A percentile compares a stretch with the other conserved stretches of the same genome.
phyloP scores from a whole-genome alignment of 2,113 vertebrate genomes.

The Nerophis ophidion region DNA sequence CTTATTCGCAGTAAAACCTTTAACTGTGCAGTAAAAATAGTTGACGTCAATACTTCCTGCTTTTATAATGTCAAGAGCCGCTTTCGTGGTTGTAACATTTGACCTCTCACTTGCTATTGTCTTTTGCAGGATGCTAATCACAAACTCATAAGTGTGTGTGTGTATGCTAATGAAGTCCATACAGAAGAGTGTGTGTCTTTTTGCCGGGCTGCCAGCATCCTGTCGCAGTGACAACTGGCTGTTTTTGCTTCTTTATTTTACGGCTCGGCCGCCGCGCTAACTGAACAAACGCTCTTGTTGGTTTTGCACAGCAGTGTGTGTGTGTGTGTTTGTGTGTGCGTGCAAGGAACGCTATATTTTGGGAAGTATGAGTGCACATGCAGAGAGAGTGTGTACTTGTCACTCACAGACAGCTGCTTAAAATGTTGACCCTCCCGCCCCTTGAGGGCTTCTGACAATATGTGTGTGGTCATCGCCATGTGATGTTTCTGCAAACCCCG shows the following conservation, averaged over 20 bases:
- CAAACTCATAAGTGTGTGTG: constrained; percentile 13
- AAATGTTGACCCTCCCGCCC: neutral
- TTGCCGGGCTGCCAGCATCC: constrained; percentile 37
- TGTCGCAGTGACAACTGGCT: constrained; percentile 30
- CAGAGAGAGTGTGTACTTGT: constrained; percentile 11
- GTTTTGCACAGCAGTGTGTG: constrained; percentile 7
- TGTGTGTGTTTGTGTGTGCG: neutral
- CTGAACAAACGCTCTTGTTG: constrained; percentile 45
- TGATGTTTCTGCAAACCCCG: too few species aligned
- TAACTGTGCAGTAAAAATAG: constrained; percentile 30
- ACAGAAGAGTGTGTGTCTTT: constrained; percentile 3
- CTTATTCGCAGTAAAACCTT: constrained; percentile 23
- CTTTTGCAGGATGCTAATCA: constrained; percentile 21
- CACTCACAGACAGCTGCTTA: constrained; percentile 28
- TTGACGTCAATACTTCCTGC: constrained; percentile 6
- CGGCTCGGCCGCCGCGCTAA: constrained; percentile 16
- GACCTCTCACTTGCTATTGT: constrained; percentile 7
- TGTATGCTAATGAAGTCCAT: neutral
- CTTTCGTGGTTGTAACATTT: constrained; percentile 20
- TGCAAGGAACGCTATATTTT: neutral
- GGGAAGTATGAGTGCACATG: neutral
- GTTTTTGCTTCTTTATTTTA: constrained; percentile 41
- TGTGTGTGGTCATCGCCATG: neutral
- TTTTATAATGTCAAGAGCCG: constrained; percentile 4
- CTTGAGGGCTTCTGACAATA: neutral